These are phyloP conservation scores for Stichodactyla mertensii DNA, from an alignment of 64 coral and sea anemone genomes.

Conservation along the genomic window DNA sequence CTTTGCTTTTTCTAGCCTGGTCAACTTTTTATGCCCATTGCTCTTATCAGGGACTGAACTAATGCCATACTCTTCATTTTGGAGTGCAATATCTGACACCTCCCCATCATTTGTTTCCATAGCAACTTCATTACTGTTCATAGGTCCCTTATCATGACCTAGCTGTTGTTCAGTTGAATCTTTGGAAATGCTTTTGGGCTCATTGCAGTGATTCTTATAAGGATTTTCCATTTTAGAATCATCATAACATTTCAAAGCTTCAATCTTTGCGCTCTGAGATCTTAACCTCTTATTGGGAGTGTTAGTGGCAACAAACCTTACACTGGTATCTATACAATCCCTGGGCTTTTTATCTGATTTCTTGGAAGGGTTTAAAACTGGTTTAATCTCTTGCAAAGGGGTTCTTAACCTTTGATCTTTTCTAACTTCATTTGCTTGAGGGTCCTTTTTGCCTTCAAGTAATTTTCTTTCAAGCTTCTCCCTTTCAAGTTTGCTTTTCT, in stretches of 20 bases:
- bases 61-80: neutral
- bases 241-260: constrained; percentile 35
- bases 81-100: neutral
- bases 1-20: constrained; percentile 61
- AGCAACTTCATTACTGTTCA: neutral
- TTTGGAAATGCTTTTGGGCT: neutral
- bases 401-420: neutral
- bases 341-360: neutral
- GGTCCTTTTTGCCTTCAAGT: constrained; percentile 23
- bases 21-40: constrained; percentile 17
- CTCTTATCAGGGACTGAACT: neutral
- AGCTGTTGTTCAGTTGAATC: too few species aligned
- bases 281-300: constrained; percentile 13
- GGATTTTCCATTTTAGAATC: constrained; percentile 1
- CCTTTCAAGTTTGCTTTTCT: constrained; percentile 1
- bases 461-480: constrained; percentile 9
- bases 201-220: neutral
- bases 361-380: neutral
- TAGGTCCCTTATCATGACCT: too few species aligned
- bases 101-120: neutral
- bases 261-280: constrained; percentile 15
- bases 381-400: neutral
- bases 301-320: neutral
- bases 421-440: neutral
- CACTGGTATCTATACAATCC: neutral